Conservation (phyloP, 1,140 invertebrate species). For the Globodera ellingtonae region DNA sequence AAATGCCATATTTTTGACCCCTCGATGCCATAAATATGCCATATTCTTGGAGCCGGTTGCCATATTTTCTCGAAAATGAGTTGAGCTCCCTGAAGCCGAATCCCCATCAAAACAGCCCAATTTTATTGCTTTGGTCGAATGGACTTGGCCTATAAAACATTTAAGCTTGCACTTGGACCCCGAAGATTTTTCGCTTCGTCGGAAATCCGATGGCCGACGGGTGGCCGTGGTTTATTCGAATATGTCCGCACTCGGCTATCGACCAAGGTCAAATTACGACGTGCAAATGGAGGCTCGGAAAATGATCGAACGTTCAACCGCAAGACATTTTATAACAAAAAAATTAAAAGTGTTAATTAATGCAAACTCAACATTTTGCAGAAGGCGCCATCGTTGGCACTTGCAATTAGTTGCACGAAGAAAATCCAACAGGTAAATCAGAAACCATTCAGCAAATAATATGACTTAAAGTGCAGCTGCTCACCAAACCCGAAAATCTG, state of each 20-base stretch:
- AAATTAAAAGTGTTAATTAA: neutral
- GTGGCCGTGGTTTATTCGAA: constrained; percentile 90
- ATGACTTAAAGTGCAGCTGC: constrained; percentile 31
- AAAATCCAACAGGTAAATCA: constrained; percentile 71
- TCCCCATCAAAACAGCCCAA: too few species aligned
- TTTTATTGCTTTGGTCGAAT: too few species aligned
- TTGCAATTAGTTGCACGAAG: constrained; percentile 72
- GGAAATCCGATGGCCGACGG: constrained; percentile 71
- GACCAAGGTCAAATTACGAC: constrained; percentile 70
- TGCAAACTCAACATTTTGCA: neutral
- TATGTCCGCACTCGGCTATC: constrained; percentile 87
- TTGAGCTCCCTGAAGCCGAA: too few species aligned
- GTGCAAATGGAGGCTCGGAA: constrained; percentile 83
- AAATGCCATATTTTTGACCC: too few species aligned
- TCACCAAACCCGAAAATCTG: constrained; percentile 72
- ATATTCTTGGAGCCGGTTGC: too few species aligned
- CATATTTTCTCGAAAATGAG: too few species aligned
- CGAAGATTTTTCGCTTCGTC: constrained; percentile 15
- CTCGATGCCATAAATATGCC: too few species aligned
- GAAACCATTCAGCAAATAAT: neutral
- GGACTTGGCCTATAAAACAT: neutral
- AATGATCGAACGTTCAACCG: constrained; percentile 80
- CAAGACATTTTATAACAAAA: constrained; percentile 60
- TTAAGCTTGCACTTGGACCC: constrained; percentile 24
- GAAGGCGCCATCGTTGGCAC: constrained; percentile 89